A percentile compares a stretch with the other conserved stretches of the same genome.
Evolutionary conservation across 2,888 invertebrate species (phyloP).

Genomic region (Heteromurus nitidus): DNA sequence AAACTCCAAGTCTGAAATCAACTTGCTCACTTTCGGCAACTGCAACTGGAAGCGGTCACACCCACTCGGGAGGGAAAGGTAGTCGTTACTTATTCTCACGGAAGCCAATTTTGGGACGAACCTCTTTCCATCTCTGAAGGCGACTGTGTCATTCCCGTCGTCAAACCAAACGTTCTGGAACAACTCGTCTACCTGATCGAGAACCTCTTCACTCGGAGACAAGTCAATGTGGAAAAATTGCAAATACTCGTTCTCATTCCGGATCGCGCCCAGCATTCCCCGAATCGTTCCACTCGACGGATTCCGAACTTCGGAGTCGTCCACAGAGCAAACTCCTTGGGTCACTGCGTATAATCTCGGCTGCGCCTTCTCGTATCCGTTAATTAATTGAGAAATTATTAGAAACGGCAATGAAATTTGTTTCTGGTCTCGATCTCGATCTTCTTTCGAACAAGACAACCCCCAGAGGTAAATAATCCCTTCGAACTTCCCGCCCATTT

Average conservation of each 20-base stretch:
- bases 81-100: background rate
- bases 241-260: background rate
- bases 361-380: background rate
- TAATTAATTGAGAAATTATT: background rate
- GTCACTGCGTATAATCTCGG: too few relatives aligned
- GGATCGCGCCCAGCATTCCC: background rate
- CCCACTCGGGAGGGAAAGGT: background rate
- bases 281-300: too few relatives aligned
- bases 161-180: background rate
- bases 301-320: too few relatives aligned
- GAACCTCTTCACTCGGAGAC: background rate
- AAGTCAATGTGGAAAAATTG: background rate
- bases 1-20: slow-evolving; percentile 23
- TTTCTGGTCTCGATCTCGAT: background rate
- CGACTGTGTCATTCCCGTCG: too few relatives aligned
- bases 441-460: too few relatives aligned
- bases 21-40: slow-evolving; percentile 22
- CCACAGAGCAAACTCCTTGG: too few relatives aligned
- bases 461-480: background rate
- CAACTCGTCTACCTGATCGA: background rate
- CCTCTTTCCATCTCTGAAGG: background rate
- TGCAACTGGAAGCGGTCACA: background rate
- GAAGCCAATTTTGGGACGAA: background rate
- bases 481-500: too few relatives aligned
- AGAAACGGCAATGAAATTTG: background rate